Evolutionary conservation across 2,888 invertebrate species (phyloP), one percentile per base, ranked within the genome.

Genomic region (Physocephala rufipes): DNA sequence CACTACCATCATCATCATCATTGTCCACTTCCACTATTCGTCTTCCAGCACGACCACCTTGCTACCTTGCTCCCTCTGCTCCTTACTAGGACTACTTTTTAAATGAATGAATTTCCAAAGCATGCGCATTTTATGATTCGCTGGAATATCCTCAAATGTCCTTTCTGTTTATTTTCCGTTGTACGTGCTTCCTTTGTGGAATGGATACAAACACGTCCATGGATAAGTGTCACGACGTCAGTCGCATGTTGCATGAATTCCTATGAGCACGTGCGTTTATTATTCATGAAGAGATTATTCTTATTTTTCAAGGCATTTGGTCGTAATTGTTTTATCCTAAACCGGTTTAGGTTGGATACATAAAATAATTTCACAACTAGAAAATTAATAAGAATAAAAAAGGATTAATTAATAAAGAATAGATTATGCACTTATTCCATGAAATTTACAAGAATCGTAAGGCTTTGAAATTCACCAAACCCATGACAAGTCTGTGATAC

Each of bases 51-150:
- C 19, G 28, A n/a, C n/a, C n/a, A n/a, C n/a, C n/a, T n/a, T n/a
- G n/a, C n/a, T n/a, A n/a, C n/a, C n/a, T 24, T 63, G 63, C 47
- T 21, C 71, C 73, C 77, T 75, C 77, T 7, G 36, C 36, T 36
- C 5, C 36, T 36, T 36, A 4, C 36, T 36, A 7, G 36, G 5
- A 36, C 4, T n/a, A n/a, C n/a, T n/a, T n/a, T n/a, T n/a, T 36
- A 9, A 36, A 36, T 78, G 76, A 78, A 78, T 78, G 78, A 78
- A 78, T 71, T 78, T 78, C 78, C 78, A 77, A 69, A 19, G 74
- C 76, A 73, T 76, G 78, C 78, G 77, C 76, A n/a, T n/a, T 58
- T 73, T 9, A 1, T 0, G 1, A 16, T 51, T 1, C 19, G 21
- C 26, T 55, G 64, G 67, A 73, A 68, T 49, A 24, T 58, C 64